Evolutionary conservation across 2,113 vertebrate genomes (phyloP), one percentile per base, ranked within the genome.

Genomic region (Hippocampus barbouri): DNA sequence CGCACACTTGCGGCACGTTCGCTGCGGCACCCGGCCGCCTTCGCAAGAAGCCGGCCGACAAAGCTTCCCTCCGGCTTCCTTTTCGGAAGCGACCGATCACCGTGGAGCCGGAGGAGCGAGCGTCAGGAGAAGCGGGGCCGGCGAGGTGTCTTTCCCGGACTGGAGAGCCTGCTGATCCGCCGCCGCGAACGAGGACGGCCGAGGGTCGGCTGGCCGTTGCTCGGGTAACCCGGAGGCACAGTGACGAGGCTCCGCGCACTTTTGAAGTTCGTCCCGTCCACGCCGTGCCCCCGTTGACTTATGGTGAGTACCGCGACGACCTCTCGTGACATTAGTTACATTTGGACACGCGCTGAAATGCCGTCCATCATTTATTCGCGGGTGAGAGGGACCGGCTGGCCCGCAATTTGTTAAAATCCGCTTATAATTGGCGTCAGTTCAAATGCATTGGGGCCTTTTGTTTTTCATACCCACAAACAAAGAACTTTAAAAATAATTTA

Each of bases 71-170:
- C 0, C 87, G 71, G 6, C 91, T 93, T 74, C 92, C 92, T 18
- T 85, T 93, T 27, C 86, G 92, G 85, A 93, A 93, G 72, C 91
- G 92, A 18, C 89, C 62, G 51, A 78, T 89, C 84, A 51, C 30
- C 0, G 34, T 68, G 8, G 87, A 80, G 77, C 70, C 71, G 27
- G 87, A 89, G 64, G 62, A 23, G 7, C 61, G 53, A n/a, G 47
- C 80, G 1, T 66, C 76, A 66, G 20, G 54, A 40, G 67, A 59
- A 2, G 2, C 71, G 0, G 68, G 23, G 0, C 53, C 16, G 1
- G 53, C 1, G 62, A 45, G 69, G 9, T 71, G 66, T 5, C 6
- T 63, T 4, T 74, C 75, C 2, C 45, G 71, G 0, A 62, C 11
- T 15, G 47, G 27, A 59, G 59, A 70, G 2, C 11, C 45, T 30